Evolutionary conservation across 2,888 invertebrate species (phyloP).

Genomic region (Altica lythri): DNA sequence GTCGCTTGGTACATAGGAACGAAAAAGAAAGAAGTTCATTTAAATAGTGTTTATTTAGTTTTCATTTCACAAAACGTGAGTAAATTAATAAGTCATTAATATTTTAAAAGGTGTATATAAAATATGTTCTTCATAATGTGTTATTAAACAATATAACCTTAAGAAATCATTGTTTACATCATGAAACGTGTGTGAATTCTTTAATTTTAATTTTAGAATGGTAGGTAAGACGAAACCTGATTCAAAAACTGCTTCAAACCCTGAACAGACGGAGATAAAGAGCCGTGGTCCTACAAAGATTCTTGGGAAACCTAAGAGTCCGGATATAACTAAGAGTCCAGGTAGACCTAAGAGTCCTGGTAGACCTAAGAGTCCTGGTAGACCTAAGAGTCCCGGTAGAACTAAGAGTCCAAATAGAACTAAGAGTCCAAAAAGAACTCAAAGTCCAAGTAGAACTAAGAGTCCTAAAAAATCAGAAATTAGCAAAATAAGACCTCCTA

Average conservation of each 20-base stretch:
- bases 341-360: conserved; percentile 35
- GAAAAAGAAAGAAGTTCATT: conserved; percentile 8
- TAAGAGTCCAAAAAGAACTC: conserved; percentile 37
- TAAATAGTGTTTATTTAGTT: conserved; percentile 1
- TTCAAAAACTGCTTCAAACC: conserved; percentile 7
- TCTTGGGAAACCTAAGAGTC: conserved; percentile 32
- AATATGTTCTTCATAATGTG: no score
- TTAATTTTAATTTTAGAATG: conserved; percentile 28
- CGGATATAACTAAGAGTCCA: conserved; percentile 28
- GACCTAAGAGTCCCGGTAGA: conserved; percentile 33
- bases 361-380: conserved; percentile 28
- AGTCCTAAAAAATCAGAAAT: conserved; percentile 32
- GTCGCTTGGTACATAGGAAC: conserved; percentile 23
- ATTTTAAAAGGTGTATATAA: no score
- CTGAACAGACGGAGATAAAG: conserved; percentile 18
- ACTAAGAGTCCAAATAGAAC: conserved; percentile 30
- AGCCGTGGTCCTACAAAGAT: conserved; percentile 34
- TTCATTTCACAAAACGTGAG: no score
- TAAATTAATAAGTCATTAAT: no score
- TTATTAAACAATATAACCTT: conserved; percentile 24
- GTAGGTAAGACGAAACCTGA: conserved; percentile 31
- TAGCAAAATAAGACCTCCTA: conserved; percentile 28
- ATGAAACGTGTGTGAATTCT: conserved; percentile 17
- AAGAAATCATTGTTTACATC: conserved; percentile 30
- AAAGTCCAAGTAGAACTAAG: conserved; percentile 36